phyloP scores from a whole-genome alignment of 2,888 invertebrate genomes.

The Drosophila ustulata region DNA sequence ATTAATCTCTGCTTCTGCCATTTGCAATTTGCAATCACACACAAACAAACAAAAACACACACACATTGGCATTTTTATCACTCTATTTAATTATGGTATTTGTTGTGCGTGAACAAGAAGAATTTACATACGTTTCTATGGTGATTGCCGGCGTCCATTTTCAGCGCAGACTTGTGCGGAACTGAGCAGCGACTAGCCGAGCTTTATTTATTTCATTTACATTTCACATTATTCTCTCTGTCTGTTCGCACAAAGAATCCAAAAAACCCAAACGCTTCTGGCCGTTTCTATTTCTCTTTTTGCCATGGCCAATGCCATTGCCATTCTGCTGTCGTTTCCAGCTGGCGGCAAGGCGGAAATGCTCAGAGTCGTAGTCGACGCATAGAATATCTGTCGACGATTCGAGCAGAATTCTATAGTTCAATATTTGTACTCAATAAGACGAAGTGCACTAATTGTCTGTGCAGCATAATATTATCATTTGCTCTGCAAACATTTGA shows the following conservation, averaged over 20 bases:
- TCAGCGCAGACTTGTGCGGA: slow-evolving; percentile 66
- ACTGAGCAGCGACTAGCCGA: slow-evolving; percentile 55
- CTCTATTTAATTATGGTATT: slow-evolving; percentile 41
- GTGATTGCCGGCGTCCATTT: slow-evolving; percentile 71
- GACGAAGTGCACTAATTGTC: slow-evolving; percentile 12
- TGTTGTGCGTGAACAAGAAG: not conserved
- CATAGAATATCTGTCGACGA: slow-evolving; percentile 3
- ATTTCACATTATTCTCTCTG: slow-evolving; percentile 43
- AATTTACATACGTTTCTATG: slow-evolving; percentile 70
- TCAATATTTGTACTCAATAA: slow-evolving; percentile 33
- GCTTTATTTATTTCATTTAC: slow-evolving; percentile 57
- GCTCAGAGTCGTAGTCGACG: not conserved
- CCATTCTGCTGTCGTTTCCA: slow-evolving; percentile 31
- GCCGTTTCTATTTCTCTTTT: slow-evolving; percentile 57
- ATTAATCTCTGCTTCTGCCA: slow-evolving; percentile 29
- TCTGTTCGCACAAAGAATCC: slow-evolving; percentile 6
- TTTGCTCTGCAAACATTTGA: slow-evolving; percentile 5
- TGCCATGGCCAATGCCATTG: slow-evolving; percentile 57
- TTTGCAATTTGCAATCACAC: slow-evolving; percentile 29
- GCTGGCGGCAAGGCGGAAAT: slow-evolving; percentile 67
- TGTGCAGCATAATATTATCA: not conserved
- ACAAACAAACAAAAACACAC: not conserved
- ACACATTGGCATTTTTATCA: slow-evolving; percentile 7
- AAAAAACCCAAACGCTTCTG: slow-evolving; percentile 22
- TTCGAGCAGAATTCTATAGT: not conserved